Evolutionary conservation across 2,113 vertebrate genomes (phyloP).

Genomic region (Alaudala cheleensis): DNA sequence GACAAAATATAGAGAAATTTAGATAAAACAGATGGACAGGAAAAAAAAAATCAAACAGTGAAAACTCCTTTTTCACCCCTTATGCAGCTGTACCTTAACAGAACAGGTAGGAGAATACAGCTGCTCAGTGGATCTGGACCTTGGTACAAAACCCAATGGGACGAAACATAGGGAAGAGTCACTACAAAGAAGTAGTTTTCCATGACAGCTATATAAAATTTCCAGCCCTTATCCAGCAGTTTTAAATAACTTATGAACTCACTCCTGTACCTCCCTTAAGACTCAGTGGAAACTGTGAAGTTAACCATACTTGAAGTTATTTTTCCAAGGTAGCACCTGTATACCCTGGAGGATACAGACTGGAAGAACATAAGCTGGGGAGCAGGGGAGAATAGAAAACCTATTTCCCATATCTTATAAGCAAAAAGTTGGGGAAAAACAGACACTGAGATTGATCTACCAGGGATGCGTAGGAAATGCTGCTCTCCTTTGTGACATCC

Average conservation of each 20-base stretch:
- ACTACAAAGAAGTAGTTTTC: background rate
- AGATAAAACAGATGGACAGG: background rate
- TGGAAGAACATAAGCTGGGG: background rate
- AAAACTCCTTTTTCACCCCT: background rate
- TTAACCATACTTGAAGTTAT: background rate
- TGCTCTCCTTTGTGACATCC: background rate
- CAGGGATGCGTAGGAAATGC: background rate
- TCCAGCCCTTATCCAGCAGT: background rate
- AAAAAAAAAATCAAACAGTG: background rate
- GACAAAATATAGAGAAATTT: background rate
- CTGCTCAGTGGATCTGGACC: background rate
- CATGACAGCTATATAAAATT: background rate
- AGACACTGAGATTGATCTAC: background rate
- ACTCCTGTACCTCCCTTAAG: background rate
- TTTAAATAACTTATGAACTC: conserved; percentile 19
- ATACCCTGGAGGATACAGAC: background rate
- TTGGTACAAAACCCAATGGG: background rate
- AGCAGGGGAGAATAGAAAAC: background rate
- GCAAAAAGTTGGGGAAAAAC: background rate
- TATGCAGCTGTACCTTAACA: background rate
- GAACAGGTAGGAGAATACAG: background rate
- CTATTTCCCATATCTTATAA: background rate
- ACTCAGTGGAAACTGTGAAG: background rate
- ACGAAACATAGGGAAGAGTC: background rate
- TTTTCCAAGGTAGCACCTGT: background rate